Evolutionary conservation across 1,140 invertebrate species (phyloP).

Genomic region (Drosophila biarmipes): DNA sequence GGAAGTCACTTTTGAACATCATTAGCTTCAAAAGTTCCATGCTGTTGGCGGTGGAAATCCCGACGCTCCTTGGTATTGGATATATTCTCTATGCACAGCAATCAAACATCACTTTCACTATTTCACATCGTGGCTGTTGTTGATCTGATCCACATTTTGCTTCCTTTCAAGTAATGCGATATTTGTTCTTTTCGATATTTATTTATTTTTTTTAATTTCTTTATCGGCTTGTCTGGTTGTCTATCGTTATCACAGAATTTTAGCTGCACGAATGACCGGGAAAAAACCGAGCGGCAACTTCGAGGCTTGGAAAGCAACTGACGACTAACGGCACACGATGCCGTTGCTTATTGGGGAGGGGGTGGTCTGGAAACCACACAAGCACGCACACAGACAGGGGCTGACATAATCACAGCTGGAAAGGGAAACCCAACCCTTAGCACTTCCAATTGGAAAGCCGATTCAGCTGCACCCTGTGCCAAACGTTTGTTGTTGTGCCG

Average conservation of each 20-base stretch:
- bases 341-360: constrained; percentile 23
- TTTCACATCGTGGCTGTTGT: constrained; percentile 48
- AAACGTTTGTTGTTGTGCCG: constrained; percentile 44
- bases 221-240: constrained; percentile 27
- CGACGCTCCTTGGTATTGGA: constrained; percentile 1
- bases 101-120: constrained; percentile 48
- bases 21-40: constrained; percentile 84
- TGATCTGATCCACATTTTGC: constrained; percentile 43
- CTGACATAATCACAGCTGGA: constrained; percentile 80
- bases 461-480: constrained; percentile 68
- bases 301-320: constrained; percentile 81
- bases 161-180: constrained; percentile 11
- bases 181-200: background rate
- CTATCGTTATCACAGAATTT: constrained; percentile 70
- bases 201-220: constrained; percentile 8
- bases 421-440: constrained; percentile 75
- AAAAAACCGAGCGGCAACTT: constrained; percentile 62
- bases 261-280: constrained; percentile 48
- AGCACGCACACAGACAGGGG: constrained; percentile 16
- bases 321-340: constrained; percentile 45
- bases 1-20: constrained; percentile 85
- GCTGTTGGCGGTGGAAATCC: constrained; percentile 23
- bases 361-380: constrained; percentile 26
- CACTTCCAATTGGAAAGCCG: constrained; percentile 74
- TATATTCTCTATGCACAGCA: constrained; percentile 9